Evolutionary conservation across 2,797 vertebrate genomes (phyloP).

Genomic region (Chiroxiphia lanceolata): DNA sequence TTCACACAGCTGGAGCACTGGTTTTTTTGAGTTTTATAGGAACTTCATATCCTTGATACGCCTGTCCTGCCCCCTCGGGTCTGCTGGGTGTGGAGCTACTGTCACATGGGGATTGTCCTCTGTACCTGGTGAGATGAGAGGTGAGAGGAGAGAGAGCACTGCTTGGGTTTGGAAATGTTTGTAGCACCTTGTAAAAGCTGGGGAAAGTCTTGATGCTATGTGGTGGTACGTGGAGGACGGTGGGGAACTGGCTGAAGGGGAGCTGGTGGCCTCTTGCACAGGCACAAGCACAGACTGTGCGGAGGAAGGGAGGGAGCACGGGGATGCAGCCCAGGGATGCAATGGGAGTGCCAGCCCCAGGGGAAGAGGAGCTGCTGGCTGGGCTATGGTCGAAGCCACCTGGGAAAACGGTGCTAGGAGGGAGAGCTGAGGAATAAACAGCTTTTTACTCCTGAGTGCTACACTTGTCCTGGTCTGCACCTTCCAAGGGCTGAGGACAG

Average conservation of each 20-base stretch:
- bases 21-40: neutral
- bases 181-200: neutral
- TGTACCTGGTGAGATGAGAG: neutral
- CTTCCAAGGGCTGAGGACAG: neutral
- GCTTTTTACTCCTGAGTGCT: neutral
- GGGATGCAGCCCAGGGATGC: neutral
- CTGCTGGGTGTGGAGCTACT: neutral
- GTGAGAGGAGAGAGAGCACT: neutral
- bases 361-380: neutral
- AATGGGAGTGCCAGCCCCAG: rapidly evolving
- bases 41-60: neutral
- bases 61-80: neutral
- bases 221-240: neutral
- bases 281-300: neutral
- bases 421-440: neutral
- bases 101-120: rapidly evolving
- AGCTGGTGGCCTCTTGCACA: rapidly evolving
- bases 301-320: neutral
- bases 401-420: neutral
- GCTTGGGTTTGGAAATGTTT: neutral
- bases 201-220: rapidly evolving
- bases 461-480: neutral
- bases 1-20: rapidly evolving
- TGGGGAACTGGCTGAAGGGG: neutral
- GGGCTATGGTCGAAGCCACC: neutral